phyloP scores from a whole-genome alignment of 2,113 vertebrate species.

The Rhipidura dahli region DNA sequence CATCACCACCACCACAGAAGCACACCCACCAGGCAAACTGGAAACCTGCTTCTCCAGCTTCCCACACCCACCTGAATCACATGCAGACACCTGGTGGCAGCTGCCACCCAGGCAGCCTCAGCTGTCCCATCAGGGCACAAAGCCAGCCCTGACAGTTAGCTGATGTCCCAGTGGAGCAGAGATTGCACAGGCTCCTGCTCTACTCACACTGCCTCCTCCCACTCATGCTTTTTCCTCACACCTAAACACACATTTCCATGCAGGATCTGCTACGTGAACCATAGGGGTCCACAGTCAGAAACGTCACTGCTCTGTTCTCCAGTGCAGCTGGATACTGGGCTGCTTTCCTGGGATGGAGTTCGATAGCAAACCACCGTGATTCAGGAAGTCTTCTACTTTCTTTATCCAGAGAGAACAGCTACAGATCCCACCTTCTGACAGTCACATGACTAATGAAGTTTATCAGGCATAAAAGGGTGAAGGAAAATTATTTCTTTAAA shows the following conservation, averaged over 20 bases:
- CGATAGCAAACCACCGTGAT: rapidly evolving
- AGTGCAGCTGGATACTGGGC: neutral
- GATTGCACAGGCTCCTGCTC: neutral
- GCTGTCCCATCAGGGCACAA: neutral
- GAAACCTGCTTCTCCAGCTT: neutral
- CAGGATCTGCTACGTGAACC: neutral
- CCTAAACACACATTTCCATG: neutral
- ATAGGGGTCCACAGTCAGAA: neutral
- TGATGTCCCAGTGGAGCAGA: neutral
- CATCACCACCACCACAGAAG: neutral
- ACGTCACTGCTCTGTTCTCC: neutral
- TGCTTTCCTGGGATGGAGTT: neutral
- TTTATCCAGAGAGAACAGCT: neutral
- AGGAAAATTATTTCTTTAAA: neutral
- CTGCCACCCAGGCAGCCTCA: neutral
- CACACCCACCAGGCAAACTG: neutral
- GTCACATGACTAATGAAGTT: neutral
- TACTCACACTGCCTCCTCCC: neutral
- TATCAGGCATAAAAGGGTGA: neutral
- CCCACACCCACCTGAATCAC: neutral
- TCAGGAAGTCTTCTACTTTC: neutral
- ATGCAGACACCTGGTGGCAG: neutral
- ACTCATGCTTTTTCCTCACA: neutral
- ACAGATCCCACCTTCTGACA: neutral
- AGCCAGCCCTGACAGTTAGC: neutral